phyloP scores from a whole-genome alignment of 2,797 vertebrate species.

The Chelmon rostratus region DNA sequence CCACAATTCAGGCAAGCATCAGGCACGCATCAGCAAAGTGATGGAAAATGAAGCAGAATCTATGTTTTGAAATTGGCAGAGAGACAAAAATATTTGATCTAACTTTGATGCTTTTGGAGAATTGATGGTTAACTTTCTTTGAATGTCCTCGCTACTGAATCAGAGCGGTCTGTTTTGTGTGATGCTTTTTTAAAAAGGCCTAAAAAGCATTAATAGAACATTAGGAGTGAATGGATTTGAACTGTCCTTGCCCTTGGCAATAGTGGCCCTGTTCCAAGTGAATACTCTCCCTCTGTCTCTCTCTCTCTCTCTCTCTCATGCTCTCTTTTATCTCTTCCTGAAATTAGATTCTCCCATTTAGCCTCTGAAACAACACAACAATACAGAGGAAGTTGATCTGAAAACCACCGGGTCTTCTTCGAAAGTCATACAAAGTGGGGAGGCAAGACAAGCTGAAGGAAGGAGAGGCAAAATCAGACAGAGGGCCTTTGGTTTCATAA shows the following conservation, averaged over 20 bases:
- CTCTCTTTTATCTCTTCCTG: slow-evolving; percentile 52
- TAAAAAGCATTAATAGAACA: slow-evolving; percentile 79
- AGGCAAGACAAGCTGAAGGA: slow-evolving; percentile 20
- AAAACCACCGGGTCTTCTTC: slow-evolving; percentile 44
- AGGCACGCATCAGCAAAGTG: not conserved
- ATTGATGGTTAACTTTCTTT: slow-evolving; percentile 22
- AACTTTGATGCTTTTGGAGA: not conserved
- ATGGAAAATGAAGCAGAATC: slow-evolving; percentile 7
- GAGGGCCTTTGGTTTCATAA: slow-evolving; percentile 46
- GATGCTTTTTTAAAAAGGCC: slow-evolving; percentile 55
- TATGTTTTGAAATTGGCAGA: not conserved
- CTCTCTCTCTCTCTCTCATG: not conserved
- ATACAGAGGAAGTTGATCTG: slow-evolving; percentile 49
- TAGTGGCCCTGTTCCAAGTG: slow-evolving; percentile 74
- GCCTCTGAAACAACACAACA: slow-evolving; percentile 53
- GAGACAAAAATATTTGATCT: not conserved
- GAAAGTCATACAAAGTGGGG: slow-evolving; percentile 30
- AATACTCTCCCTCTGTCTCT: slow-evolving; percentile 54
- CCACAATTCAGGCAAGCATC: not conserved
- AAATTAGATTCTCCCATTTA: slow-evolving; percentile 71
- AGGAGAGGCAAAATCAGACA: slow-evolving; percentile 27
- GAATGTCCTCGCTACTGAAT: slow-evolving; percentile 13
- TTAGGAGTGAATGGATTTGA: slow-evolving; percentile 83
- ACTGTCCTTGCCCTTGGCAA: slow-evolving; percentile 76
- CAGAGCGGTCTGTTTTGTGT: slow-evolving; percentile 35